Percentiles rank a stretch among this genome's conserved stretches.
phyloP scores from a whole-genome alignment of 2,113 vertebrate genomes.

The Raja brachyura region DNA sequence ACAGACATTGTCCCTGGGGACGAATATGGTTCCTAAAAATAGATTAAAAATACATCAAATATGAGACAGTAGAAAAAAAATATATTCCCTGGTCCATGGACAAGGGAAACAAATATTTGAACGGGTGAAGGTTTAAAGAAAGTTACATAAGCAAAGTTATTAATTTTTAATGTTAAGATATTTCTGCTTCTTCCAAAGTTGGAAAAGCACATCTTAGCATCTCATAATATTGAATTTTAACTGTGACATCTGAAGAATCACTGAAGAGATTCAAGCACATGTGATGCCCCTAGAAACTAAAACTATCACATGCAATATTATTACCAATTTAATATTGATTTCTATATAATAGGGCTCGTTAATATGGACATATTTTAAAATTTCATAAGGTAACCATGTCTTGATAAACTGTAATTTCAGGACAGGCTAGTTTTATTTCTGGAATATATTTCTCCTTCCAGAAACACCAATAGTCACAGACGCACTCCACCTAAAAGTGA shows the following conservation, averaged over 20 bases:
- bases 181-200: background rate
- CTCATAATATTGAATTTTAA: background rate
- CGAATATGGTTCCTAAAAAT: background rate
- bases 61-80: background rate
- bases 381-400: background rate
- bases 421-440: background rate
- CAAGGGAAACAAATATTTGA: background rate
- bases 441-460: background rate
- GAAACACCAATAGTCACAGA: background rate
- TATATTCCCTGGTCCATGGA: background rate
- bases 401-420: background rate
- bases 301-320: background rate
- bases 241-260: background rate
- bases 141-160: background rate
- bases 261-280: background rate
- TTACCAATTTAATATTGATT: background rate
- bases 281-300: background rate
- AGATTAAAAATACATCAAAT: background rate
- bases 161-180: background rate
- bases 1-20: conserved; percentile 59
- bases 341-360: background rate
- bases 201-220: background rate
- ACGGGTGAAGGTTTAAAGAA: background rate
- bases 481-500: background rate
- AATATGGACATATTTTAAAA: background rate